phyloP scores from a whole-genome alignment of 2,888 invertebrate genomes.

The Pammene aurita region DNA sequence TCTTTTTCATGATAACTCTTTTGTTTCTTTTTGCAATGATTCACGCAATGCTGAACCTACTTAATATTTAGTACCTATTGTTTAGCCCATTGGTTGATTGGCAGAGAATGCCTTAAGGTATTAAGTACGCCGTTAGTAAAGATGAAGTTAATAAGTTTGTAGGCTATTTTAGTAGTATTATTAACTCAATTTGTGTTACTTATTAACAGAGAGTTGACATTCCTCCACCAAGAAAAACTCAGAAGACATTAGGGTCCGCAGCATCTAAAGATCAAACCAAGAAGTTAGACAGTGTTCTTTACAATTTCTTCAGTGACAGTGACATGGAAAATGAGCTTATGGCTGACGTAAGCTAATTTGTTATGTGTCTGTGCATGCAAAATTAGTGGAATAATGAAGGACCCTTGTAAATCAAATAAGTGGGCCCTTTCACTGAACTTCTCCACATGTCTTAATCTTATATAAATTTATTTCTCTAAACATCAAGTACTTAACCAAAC shows the following conservation, averaged over 20 bases:
- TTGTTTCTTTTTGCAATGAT: too few relatives aligned
- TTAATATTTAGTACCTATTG: too few relatives aligned
- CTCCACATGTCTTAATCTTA: not conserved
- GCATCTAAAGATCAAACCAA: slow-evolving; percentile 46
- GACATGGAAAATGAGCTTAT: slow-evolving; percentile 55
- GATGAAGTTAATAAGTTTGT: too few relatives aligned
- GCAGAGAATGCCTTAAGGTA: too few relatives aligned
- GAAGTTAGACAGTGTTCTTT: slow-evolving; percentile 48
- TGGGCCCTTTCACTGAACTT: too few relatives aligned
- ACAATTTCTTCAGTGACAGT: slow-evolving; percentile 58
- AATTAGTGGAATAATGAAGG: too few relatives aligned
- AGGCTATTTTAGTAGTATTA: not conserved
- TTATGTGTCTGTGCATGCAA: too few relatives aligned
- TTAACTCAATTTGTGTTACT: not conserved
- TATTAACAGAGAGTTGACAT: slow-evolving; percentile 23
- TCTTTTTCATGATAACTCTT: not conserved
- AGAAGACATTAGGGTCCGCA: slow-evolving; percentile 31
- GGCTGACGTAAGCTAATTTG: slow-evolving; percentile 47
- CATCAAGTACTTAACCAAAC: too few relatives aligned
- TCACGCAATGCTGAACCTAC: too few relatives aligned
- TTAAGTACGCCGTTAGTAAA: not conserved
- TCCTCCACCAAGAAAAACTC: slow-evolving; percentile 41
- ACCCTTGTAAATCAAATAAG: too few relatives aligned
- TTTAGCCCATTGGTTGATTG: too few relatives aligned
- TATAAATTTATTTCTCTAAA: not conserved